Evolutionary conservation across 2,888 invertebrate species (phyloP).

Genomic region (Nephrotoma appendiculata): DNA sequence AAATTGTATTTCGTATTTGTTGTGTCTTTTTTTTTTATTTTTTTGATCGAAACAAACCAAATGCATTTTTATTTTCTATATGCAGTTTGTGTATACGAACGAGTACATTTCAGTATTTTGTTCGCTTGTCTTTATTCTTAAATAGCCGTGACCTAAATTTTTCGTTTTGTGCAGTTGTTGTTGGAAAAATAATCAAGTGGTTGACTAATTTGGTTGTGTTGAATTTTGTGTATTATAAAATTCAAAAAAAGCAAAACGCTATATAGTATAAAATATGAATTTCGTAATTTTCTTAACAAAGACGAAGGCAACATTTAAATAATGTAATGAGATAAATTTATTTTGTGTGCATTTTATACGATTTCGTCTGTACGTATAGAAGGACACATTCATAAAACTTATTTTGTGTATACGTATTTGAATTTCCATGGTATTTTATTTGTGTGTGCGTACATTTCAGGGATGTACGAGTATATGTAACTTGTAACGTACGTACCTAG

Average conservation of each 20-base stretch:
- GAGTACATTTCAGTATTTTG: background rate
- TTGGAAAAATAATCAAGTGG: background rate
- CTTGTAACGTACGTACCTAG: background rate
- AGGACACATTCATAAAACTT: background rate
- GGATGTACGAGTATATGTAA: background rate
- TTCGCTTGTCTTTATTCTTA: background rate
- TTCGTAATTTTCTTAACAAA: background rate
- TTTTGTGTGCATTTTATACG: background rate
- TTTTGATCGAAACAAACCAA: background rate
- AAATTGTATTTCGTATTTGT: background rate
- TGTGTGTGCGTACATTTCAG: background rate
- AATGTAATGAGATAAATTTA: background rate
- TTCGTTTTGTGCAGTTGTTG: background rate
- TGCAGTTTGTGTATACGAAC: background rate
- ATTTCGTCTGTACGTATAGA: background rate
- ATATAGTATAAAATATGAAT: background rate
- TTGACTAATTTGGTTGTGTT: background rate
- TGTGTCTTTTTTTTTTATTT: background rate
- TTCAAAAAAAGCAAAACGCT: background rate
- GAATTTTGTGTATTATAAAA: background rate
- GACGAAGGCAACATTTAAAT: background rate
- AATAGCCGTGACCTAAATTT: background rate
- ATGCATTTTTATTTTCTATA: background rate
- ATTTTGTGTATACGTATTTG: background rate
- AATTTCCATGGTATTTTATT: background rate